Conservation (phyloP, 2,888 invertebrate genomes). For the Acleris cristana region DNA sequence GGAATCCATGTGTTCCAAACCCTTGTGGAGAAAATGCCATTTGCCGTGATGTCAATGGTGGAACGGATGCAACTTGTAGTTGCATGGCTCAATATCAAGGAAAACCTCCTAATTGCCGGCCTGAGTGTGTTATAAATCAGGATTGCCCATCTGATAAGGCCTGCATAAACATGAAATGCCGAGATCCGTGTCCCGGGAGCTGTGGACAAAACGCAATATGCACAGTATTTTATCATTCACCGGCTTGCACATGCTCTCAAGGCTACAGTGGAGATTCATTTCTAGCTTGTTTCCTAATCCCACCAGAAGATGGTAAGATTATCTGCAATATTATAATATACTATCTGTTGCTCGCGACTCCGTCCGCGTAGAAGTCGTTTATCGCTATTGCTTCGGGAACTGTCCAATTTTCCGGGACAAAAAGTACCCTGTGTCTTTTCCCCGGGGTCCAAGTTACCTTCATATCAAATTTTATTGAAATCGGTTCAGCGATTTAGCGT, state of each 20-base stretch:
- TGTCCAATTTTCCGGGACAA: no score
- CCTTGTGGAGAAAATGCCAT: slow-evolving; percentile 88
- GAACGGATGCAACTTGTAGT: slow-evolving; percentile 86
- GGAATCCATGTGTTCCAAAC: slow-evolving; percentile 87
- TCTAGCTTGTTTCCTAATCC: slow-evolving; percentile 82
- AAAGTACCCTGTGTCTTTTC: no score
- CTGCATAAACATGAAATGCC: slow-evolving; percentile 89
- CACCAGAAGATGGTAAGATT: slow-evolving; percentile 72
- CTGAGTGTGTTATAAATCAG: slow-evolving; percentile 88
- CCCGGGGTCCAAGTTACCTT: no score
- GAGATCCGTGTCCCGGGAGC: slow-evolving; percentile 89
- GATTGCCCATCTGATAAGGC: slow-evolving; percentile 89
- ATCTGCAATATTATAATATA: not conserved
- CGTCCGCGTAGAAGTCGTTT: no score
- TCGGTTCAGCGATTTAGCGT: no score
- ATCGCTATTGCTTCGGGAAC: not conserved
- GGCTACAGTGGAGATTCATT: slow-evolving; percentile 92
- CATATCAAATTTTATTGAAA: no score
- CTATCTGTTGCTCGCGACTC: not conserved
- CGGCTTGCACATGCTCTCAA: slow-evolving; percentile 87
- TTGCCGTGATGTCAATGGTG: slow-evolving; percentile 84
- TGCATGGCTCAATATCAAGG: slow-evolving; percentile 87
- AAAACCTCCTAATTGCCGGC: slow-evolving; percentile 88
- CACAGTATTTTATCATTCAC: slow-evolving; percentile 87
- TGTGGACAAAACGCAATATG: slow-evolving; percentile 87